phyloP scores from a whole-genome alignment of 2,113 vertebrate species.

The Corapipo altera region DNA sequence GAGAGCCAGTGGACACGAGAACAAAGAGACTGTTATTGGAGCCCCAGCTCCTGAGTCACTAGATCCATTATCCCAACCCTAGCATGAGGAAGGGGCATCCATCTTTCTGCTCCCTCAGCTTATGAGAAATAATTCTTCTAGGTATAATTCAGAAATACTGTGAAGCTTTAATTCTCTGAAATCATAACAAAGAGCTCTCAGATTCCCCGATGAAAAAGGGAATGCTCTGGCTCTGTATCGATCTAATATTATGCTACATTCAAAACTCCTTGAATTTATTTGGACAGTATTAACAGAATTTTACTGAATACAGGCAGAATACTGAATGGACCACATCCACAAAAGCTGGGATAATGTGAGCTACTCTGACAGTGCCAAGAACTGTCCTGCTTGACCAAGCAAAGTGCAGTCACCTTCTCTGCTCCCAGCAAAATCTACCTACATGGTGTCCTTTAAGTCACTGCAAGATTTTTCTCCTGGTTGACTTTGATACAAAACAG shows the following conservation, averaged over 20 bases:
- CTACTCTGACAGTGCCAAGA: neutral
- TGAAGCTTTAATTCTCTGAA: slow-evolving; percentile 20
- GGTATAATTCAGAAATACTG: slow-evolving; percentile 3
- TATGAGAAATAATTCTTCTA: slow-evolving; percentile 15
- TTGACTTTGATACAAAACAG: neutral
- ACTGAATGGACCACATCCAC: neutral
- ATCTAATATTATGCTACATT: neutral
- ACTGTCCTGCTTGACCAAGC: neutral
- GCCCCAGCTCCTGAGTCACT: neutral
- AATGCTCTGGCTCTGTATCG: neutral
- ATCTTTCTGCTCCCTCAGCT: slow-evolving; percentile 21
- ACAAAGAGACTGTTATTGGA: slow-evolving; percentile 43
- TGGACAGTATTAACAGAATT: neutral
- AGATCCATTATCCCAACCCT: slow-evolving; percentile 5
- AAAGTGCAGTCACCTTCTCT: neutral
- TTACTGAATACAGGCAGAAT: neutral
- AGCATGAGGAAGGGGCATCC: slow-evolving; percentile 11
- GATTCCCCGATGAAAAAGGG: neutral
- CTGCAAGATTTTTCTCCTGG: neutral
- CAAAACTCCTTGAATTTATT: neutral
- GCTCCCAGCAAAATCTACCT: neutral
- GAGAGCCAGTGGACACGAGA: neutral
- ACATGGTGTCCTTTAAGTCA: neutral
- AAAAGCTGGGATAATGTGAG: neutral
- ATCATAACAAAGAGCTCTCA: slow-evolving; percentile 13